Evolutionary conservation across 2,888 invertebrate genomes (phyloP).

Genomic region (Bombyx huttoni): DNA sequence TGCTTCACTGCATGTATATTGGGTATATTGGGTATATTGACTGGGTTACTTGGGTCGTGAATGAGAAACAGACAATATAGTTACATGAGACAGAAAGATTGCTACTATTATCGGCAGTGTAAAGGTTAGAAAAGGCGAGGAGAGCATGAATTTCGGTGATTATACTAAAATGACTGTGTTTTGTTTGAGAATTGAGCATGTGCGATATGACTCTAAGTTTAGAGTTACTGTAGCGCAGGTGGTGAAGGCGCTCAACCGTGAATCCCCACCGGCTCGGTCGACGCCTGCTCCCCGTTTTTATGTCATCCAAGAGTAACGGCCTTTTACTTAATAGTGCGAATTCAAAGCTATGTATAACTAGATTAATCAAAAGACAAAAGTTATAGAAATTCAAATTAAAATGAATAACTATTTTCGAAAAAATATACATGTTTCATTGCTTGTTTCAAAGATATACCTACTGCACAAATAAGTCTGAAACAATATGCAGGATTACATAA

Average conservation of each 20-base stretch:
- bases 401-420: not conserved
- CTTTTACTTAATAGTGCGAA: slow-evolving; percentile 8
- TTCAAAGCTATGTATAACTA: not conserved
- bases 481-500: not conserved
- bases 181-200: not conserved
- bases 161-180: not conserved
- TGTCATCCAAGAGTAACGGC: slow-evolving; percentile 54
- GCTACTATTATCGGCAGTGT: not conserved
- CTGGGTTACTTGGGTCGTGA: not conserved
- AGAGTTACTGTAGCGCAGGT: slow-evolving; percentile 34
- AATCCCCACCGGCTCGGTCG: slow-evolving; percentile 45
- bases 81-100: not conserved
- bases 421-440: not conserved
- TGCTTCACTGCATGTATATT: slow-evolving; percentile 5
- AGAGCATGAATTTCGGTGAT: no score
- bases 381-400: not conserved
- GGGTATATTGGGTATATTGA: no score
- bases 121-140: not conserved
- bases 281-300: slow-evolving; percentile 63
- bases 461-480: not conserved
- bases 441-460: not conserved
- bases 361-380: not conserved
- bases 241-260: slow-evolving; percentile 59
- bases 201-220: slow-evolving; percentile 7
- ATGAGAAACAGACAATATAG: not conserved